Percentiles rank a stretch among this genome's conserved stretches.
Evolutionary conservation across 2,113 vertebrate species (phyloP).

Genomic region (Gymnocephalus cernua): DNA sequence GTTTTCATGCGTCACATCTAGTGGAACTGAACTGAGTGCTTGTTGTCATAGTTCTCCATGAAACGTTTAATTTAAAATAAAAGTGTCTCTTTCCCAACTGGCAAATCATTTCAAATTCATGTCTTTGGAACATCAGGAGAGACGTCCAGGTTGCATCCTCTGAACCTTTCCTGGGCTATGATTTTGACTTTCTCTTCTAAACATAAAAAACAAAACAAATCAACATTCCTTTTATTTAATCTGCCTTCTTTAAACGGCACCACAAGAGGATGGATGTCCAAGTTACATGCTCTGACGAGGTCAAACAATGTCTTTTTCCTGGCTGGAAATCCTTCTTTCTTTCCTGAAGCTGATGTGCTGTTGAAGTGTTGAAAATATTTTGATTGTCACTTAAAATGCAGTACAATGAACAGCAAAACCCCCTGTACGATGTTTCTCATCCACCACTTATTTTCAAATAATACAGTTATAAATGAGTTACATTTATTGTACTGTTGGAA

Average conservation of each 20-base stretch:
- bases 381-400: not conserved
- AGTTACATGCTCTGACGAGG: not conserved
- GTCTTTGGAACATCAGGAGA: not conserved
- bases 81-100: not conserved
- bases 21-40: not conserved
- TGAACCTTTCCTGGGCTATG: not conserved
- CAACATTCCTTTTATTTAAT: not conserved
- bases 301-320: slow-evolving; percentile 8
- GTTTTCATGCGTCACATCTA: not conserved
- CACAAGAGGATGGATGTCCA: not conserved
- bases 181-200: not conserved
- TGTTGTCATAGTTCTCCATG: not conserved
- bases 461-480: not conserved
- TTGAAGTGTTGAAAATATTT: not conserved
- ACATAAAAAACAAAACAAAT: not conserved
- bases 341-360: not conserved
- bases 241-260: not conserved
- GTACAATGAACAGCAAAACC: not conserved
- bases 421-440: not conserved
- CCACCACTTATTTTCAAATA: not conserved
- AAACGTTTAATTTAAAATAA: not conserved
- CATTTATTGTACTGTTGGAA: not conserved
- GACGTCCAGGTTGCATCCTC: not conserved
- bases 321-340: not conserved
- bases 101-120: not conserved